Evolutionary conservation across 2,888 invertebrate species (phyloP).

Genomic region (Anodontia alba): DNA sequence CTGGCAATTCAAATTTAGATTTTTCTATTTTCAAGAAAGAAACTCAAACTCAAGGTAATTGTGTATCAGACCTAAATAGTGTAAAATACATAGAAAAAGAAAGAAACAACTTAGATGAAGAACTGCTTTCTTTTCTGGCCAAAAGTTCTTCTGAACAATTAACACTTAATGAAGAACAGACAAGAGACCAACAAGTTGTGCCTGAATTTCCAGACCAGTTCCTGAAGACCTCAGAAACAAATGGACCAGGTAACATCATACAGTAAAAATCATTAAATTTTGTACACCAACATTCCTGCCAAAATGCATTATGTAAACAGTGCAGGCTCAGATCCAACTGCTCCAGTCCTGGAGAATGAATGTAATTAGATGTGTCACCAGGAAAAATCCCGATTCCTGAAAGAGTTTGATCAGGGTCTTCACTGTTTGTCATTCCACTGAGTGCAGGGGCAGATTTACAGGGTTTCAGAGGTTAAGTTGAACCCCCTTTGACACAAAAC

Average conservation of each 20-base stretch:
- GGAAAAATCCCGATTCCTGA: no score
- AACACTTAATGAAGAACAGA: not conserved
- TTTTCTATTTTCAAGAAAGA: not conserved
- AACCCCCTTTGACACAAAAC: no score
- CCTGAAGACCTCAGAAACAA: not conserved
- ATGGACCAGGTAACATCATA: not conserved
- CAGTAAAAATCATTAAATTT: no score
- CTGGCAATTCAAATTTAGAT: not conserved
- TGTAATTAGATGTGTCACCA: no score
- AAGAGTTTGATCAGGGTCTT: no score
- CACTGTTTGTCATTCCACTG: no score
- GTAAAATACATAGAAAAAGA: not conserved
- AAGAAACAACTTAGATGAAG: not conserved
- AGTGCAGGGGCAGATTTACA: no score
- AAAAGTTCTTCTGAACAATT: not conserved
- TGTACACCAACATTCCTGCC: no score
- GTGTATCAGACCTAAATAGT: not conserved
- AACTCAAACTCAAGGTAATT: not conserved
- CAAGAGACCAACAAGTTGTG: slow-evolving; percentile 5
- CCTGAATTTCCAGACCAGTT: not conserved
- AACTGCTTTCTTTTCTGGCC: not conserved
- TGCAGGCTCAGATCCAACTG: no score
- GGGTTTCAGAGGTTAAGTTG: no score
- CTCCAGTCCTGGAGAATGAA: no score
- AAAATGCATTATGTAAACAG: no score